Evolutionary conservation across 2,113 vertebrate species (phyloP), one percentile per base, ranked within the genome.

Genomic region (Plecotus auritus): DNA sequence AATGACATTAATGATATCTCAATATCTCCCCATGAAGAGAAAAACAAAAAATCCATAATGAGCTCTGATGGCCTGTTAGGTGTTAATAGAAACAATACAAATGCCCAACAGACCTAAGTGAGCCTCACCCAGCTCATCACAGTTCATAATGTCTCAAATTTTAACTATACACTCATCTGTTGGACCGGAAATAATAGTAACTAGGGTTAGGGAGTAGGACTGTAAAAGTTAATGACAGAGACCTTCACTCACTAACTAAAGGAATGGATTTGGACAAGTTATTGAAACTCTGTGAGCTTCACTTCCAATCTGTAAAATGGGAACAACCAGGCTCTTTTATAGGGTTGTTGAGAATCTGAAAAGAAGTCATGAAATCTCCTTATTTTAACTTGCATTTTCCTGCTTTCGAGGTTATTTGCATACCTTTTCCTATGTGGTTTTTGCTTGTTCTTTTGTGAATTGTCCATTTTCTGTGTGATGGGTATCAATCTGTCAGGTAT

Each of bases 1-100:
- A 97, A 59, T 66, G 40, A 23, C 85, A 69, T 82, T 95, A 95
- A 97, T 92, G 94, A 92, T 94, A 97, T 97, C 91, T 95, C 88
- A 92, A 67, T 96, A 96, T 96, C 73, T 90, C 35, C 54, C 82
- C 23, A 83, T 8, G 42, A 95, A 93, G 76, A 92, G 81, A 83
- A 93, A 95, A 96, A 77, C 73, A 70, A 92, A 93, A 95, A 94
- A 95, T 95, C 96, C 64, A 95, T 96, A 89, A 22, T 9, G 78
- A 91, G 64, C 77, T 88, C 88, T 66, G 93, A 54, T 70, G 85
- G 78, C 35, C 81, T 20, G 95, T 97, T 97, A 92, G 90, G n/a
- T 88, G 67, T 95, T 92, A 95, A 93, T 88, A 88, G 73, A 77
- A 95, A 88, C 56, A 83, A 96, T 80, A 93, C 73, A 76, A n/a